Evolutionary conservation across 2,888 invertebrate genomes (phyloP), one percentile per base, ranked within the genome.

Genomic region (Copidosoma aretas): DNA sequence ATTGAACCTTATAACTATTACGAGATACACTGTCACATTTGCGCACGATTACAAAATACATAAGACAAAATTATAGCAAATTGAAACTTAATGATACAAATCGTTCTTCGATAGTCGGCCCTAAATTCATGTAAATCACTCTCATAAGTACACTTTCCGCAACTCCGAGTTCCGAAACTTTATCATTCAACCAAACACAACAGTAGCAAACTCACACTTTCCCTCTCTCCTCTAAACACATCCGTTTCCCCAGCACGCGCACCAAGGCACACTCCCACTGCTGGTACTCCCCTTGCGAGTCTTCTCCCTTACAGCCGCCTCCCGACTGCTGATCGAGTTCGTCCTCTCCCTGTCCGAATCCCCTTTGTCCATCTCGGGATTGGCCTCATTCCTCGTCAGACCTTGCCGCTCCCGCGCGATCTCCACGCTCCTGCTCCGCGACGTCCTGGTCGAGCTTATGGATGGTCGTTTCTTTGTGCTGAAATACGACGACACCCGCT

Each of bases 161-260:
- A 32, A 32, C 8, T 32, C 32, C 32, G 32, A 32, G 32, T 32
- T 32, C 8, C 32, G 32, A 32, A 32, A 32, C 32, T 32, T 32
- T 32, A 5, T 3, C 32, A 32, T 8, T 32, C 32, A 32, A 32
- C 32, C 3, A 32, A 32, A 32, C 32, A n/a, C n/a, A n/a, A n/a
- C n/a, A n/a, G n/a, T n/a, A n/a, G n/a, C n/a, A n/a, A n/a, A n/a
- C n/a, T n/a, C 32, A 8, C 32, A 5, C 32, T 32, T 8, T 32
- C 8, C 32, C 4, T 32, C 32, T 32, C 32, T 32, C 43, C 25
- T 25, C 77, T 84, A 91, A 62, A 91, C 85, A 81, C 93, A 93
- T 0, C 93, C 92, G 73, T 92, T 92, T 0, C 93, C 93, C 93
- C 93, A 93, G 75, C 93, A 93, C 0, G 91, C 93, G 78, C 93